Percentiles rank a stretch among this genome's conserved stretches.
These are phyloP conservation scores for Bugula neritina DNA, from an alignment of 2,888 invertebrate species.

Conservation along the genomic window DNA sequence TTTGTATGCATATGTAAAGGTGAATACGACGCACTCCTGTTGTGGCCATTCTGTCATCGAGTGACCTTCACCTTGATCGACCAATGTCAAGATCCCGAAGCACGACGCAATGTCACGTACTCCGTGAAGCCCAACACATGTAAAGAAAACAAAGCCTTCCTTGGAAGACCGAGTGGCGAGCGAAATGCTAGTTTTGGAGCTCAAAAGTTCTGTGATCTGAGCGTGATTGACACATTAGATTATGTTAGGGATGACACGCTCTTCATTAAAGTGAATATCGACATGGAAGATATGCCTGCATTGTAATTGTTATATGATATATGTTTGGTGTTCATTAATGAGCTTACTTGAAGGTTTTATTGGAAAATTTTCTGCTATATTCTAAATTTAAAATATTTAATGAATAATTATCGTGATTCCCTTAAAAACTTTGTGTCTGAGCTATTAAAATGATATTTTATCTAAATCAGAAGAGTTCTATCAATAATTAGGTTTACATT, in stretches of 20 bases:
- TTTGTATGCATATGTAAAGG: slow-evolving; percentile 41
- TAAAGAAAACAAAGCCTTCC: slow-evolving; percentile 43
- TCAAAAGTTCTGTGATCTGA: slow-evolving; percentile 40
- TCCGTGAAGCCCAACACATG: slow-evolving; percentile 41
- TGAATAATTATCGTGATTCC: too few species aligned
- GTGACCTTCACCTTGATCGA: slow-evolving; percentile 43
- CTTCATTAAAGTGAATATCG: slow-evolving; percentile 36
- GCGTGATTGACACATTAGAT: slow-evolving; percentile 33
- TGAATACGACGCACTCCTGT: slow-evolving; percentile 42
- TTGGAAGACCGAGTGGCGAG: slow-evolving; percentile 49
- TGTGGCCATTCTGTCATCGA: slow-evolving; percentile 43
- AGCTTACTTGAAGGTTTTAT: too few species aligned
- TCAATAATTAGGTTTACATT: too few species aligned
- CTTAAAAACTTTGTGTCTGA: too few species aligned
- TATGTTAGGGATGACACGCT: slow-evolving; percentile 36
- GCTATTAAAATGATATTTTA: too few species aligned
- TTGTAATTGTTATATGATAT: too few species aligned
- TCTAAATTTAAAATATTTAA: too few species aligned
- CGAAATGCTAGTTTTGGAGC: slow-evolving; percentile 53
- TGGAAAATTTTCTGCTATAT: too few species aligned
- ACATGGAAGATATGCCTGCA: slow-evolving; percentile 32
- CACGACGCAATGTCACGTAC: slow-evolving; percentile 47
- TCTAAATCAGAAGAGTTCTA: too few species aligned
- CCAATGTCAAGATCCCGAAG: slow-evolving; percentile 42
- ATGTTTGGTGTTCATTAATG: too few species aligned